Evolutionary conservation across 2,888 invertebrate genomes (phyloP).

Genomic region (Hypomecis atomaria): DNA sequence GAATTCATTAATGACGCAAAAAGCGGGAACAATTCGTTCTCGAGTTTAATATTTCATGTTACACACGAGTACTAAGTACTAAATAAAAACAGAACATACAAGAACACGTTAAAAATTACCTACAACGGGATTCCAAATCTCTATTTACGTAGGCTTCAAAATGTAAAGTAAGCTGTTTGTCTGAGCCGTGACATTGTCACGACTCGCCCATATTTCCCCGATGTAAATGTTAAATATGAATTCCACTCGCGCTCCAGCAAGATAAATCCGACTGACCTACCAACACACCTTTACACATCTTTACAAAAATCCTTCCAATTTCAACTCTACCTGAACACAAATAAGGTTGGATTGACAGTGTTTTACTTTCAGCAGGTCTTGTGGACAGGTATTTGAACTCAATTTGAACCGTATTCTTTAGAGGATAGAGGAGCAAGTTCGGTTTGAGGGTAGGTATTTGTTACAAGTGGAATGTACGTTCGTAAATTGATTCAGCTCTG

Average conservation of each 20-base stretch:
- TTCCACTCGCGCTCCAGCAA: constrained; percentile 25
- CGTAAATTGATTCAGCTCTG: constrained; percentile 46
- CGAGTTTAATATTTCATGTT: too few species aligned
- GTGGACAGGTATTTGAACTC: neutral
- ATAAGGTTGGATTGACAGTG: constrained; percentile 10
- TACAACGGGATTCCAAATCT: neutral
- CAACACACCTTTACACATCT: constrained; percentile 20
- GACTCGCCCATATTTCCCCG: constrained; percentile 22
- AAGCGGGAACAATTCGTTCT: too few species aligned
- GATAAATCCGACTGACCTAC: constrained; percentile 31
- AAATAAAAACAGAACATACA: too few species aligned
- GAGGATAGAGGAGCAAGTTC: constrained; percentile 13
- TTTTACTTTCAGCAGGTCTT: neutral
- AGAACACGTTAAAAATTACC: too few species aligned
- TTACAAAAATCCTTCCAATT: constrained; percentile 7
- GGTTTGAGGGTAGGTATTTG: constrained; percentile 24
- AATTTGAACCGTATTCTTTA: constrained; percentile 21
- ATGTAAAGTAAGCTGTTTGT: constrained; percentile 13
- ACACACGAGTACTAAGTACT: too few species aligned
- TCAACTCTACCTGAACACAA: neutral
- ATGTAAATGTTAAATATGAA: constrained; percentile 33
- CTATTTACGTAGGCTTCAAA: neutral
- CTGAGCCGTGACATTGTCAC: constrained; percentile 14
- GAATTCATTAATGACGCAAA: too few species aligned
- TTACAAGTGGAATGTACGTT: constrained; percentile 38